Conservation (phyloP, 2,113 vertebrate genomes). For the Oreochromis spilurus region DNA sequence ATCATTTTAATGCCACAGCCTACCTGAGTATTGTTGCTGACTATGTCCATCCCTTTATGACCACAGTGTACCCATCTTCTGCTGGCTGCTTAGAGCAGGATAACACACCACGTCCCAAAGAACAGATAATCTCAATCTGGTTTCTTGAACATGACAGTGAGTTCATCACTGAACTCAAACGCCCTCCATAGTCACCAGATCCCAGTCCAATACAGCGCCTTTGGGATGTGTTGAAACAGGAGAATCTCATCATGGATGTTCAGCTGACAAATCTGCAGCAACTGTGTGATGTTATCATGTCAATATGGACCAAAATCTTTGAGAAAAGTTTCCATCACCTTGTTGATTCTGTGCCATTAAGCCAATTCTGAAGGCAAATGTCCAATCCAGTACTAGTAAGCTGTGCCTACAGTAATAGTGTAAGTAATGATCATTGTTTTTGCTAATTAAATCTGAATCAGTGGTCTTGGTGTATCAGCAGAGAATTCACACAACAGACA, state of each 20-base stretch:
- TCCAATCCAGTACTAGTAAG: neutral
- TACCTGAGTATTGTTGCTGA: neutral
- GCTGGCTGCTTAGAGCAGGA: neutral
- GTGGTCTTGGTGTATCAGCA: neutral
- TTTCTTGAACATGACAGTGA: neutral
- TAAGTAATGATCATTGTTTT: neutral
- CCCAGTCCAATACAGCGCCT: neutral
- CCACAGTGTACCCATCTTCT: neutral
- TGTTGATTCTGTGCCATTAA: neutral
- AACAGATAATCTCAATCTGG: neutral
- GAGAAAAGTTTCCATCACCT: neutral
- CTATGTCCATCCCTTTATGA: neutral
- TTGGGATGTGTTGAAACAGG: neutral
- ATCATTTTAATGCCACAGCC: neutral
- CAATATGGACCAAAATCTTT: neutral
- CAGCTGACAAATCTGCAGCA: neutral
- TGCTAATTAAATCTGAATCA: neutral
- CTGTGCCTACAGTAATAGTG: neutral
- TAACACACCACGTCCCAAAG: neutral
- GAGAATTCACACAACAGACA: neutral
- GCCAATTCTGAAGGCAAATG: neutral
- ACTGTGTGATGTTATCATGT: neutral
- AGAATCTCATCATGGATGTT: neutral
- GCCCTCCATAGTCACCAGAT: neutral
- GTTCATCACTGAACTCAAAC: neutral